phyloP scores from a whole-genome alignment of 2,113 vertebrate genomes.

The Mugil cephalus region DNA sequence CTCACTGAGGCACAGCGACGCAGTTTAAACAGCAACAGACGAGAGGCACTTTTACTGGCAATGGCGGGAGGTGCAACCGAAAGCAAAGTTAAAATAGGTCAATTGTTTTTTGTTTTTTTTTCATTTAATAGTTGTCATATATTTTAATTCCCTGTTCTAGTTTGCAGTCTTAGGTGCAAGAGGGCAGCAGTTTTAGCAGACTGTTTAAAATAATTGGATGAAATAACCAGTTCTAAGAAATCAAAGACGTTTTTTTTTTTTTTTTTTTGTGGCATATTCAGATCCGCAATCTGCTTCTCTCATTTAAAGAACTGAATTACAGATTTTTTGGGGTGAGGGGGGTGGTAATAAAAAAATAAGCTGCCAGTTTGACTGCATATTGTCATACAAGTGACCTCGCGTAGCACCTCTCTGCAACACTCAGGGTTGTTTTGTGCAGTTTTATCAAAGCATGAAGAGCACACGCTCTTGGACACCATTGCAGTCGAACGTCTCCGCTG shows the following conservation, averaged over 20 bases:
- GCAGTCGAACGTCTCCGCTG: background rate
- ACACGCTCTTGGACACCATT: slow-evolving; percentile 14
- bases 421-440: slow-evolving; percentile 14
- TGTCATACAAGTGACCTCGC: slow-evolving; percentile 1
- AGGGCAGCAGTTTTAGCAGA: slow-evolving; percentile 15
- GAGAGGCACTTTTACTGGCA: background rate
- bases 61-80: slow-evolving; percentile 32
- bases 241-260: slow-evolving; percentile 13
- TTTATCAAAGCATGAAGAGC: slow-evolving; percentile 15
- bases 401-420: background rate
- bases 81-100: slow-evolving; percentile 55
- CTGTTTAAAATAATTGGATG: slow-evolving; percentile 29
- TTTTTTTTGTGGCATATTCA: slow-evolving; percentile 30
- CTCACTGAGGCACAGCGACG: too few species aligned
- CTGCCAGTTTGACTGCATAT: background rate
- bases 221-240: slow-evolving; percentile 12
- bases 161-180: slow-evolving; percentile 7
- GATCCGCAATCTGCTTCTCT: slow-evolving; percentile 1
- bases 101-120: slow-evolving; percentile 8
- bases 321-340: background rate
- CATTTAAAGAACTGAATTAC: background rate
- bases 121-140: slow-evolving; percentile 34
- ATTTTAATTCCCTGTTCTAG: slow-evolving; percentile 33
- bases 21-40: too few species aligned
- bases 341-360: too few species aligned